Conservation (phyloP, 2,888 invertebrate species). For the Catocala nupta region DNA sequence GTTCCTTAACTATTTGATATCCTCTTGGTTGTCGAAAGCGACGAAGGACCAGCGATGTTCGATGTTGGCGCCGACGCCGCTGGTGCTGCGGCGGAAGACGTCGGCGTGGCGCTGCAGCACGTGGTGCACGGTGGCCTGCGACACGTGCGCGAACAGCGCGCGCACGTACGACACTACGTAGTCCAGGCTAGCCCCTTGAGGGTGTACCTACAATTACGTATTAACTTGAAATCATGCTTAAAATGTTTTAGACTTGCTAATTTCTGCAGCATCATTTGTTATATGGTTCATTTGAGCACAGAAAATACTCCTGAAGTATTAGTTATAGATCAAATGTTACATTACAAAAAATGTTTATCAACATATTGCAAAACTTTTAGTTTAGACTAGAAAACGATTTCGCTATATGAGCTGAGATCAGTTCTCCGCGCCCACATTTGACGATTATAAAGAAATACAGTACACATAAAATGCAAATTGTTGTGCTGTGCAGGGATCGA, state of each 20-base stretch:
- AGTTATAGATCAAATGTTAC: too few species aligned
- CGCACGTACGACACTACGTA: conserved; percentile 97
- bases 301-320: too few species aligned
- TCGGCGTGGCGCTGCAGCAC: conserved; percentile 92
- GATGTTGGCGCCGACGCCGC: conserved; percentile 94
- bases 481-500: too few species aligned
- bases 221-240: not conserved
- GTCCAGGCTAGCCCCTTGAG: conserved; percentile 96
- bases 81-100: conserved; percentile 93
- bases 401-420: too few species aligned
- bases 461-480: too few species aligned
- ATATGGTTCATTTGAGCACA: too few species aligned
- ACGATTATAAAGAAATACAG: too few species aligned
- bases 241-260: not conserved
- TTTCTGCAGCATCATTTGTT: too few species aligned
- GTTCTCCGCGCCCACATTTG: too few species aligned
- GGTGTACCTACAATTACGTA: conserved; percentile 90
- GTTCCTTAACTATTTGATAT: conserved; percentile 3
- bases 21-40: conserved; percentile 84
- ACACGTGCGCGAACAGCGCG: conserved; percentile 91
- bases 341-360: too few species aligned
- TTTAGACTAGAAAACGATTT: too few species aligned
- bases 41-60: conserved; percentile 96
- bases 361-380: too few species aligned
- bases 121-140: conserved; percentile 92